phyloP scores from a whole-genome alignment of 2,797 vertebrate genomes.

The Antrozous pallidus region DNA sequence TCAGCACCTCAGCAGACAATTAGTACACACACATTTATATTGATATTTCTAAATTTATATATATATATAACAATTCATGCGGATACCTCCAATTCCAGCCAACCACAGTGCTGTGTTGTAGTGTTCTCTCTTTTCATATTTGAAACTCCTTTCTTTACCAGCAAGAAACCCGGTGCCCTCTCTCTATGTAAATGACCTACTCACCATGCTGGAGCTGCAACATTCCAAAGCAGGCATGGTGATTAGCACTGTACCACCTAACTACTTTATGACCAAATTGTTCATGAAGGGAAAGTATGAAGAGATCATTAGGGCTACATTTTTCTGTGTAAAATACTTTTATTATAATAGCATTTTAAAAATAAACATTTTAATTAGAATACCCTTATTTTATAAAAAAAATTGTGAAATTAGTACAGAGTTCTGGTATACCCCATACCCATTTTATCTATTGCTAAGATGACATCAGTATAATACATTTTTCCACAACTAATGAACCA shows the following conservation, averaged over 20 bases:
- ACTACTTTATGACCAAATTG: not conserved
- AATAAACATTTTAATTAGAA: not conserved
- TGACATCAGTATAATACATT: not conserved
- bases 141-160: not conserved
- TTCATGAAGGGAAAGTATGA: not conserved
- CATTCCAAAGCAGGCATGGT: too few species aligned
- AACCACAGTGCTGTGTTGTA: not conserved
- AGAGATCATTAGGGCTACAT: not conserved
- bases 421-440: not conserved
- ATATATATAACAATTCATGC: not conserved
- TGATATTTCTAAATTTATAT: not conserved
- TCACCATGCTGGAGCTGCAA: not conserved
- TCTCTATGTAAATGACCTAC: not conserved
- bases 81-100: not conserved
- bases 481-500: not conserved
- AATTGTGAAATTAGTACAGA: not conserved
- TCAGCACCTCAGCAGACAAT: not conserved
- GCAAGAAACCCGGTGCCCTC: not conserved
- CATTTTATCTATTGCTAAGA: not conserved
- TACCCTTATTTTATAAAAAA: not conserved
- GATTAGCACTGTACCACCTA: accelerated
- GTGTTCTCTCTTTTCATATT: not conserved
- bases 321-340: not conserved
- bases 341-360: not conserved
- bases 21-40: not conserved